Base-by-base conservation (phyloP, 2,113 vertebrate species). In the Oncorhynchus kisutch region DNA sequence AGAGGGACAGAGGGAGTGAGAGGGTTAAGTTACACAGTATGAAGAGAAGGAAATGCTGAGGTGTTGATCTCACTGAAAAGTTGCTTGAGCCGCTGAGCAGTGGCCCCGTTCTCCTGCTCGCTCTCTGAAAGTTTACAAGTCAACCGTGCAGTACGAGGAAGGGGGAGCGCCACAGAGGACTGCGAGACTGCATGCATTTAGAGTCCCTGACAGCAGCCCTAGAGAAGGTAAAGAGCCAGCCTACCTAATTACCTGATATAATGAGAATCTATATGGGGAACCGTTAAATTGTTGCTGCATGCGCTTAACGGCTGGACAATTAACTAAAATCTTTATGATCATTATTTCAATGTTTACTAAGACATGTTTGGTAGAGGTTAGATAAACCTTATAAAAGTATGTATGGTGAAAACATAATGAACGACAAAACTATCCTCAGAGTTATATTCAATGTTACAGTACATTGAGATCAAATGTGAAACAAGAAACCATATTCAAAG, bases 1-100 rank as follows among this genome's bases (percentile, higher is more conserved):
- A 67, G 48, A 69, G 45, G 20, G 12, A 76, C 72, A 54, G 49
- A 13, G 51, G 34, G 57, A 67, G 74, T 9, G 54, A 73, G 57
- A 54, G 76, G 76, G 73, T 74, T 22, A 68, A 49, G 72, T 76
- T 79, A 76, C 77, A 20, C 13, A 16, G 16, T 29, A 11, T 20
- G 68, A 59, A 60, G 51, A n/a, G 64, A 62, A 51, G 67, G 34
- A 54, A 79, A 70, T 25, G 3, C 20, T 6, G 71, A 77, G 76
- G 80, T 66, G 81, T 70, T 79, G 79, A 79, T 79, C 77, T 73
- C 9, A 62, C 72, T 18, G 45, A 76, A 65, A 54, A 75, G 45
- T 54, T 6, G 62, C 20, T 25, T 27, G 71, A 74, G 81, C 57
- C 22, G 45, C 71, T 51, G 70, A 65, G 48, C 29, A 31, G 66